Base-by-base conservation (phyloP, 2,888 invertebrate genomes). In the Drosophila kambysellisi region DNA sequence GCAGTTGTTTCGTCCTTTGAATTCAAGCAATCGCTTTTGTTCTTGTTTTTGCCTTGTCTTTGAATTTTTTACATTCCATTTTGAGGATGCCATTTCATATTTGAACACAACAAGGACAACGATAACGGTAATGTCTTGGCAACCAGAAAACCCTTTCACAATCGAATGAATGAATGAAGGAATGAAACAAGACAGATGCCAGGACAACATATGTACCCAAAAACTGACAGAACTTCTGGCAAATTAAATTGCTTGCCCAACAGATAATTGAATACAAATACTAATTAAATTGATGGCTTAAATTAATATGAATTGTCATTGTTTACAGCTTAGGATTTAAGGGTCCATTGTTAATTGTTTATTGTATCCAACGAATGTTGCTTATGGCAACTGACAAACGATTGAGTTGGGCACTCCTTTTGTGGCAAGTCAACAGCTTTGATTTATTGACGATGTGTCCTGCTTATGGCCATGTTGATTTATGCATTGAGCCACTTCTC, bases 381-480 rank as follows among this genome's bases (percentile, higher is more conserved):
- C 50, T 37, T 6, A 17, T 63, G 65, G 12, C 66, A 51, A 46
- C 25, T 54, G 54, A 20, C 46, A 15, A 56, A 6, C 20, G 30
- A 35, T 46, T 30, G 12, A 30, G 61, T 20, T 46, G 30, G 4
- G 32, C 25, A n/a, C 37, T 11, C n/a, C 4, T 12, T 15, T 43
- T 11, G 25, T 37, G 33, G 54, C 66, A 48, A 69, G 71, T 70
- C 78, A 86, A 68, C 70, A 63, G 80, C 56, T 65, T 59, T 86
- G 83, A 88, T 86, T 88, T 88, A 86, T 86, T 73, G 75, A 46
- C 17, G 59, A 56, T 73, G 67, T 77, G 67, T 17, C 57, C 72
- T 53, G 73, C 37, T 51, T 65, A 43, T 57, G 39, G 50, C 54
- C 39, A 30, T 54, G 58, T 56, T 88, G 86, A 85, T 85, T 83